Evolutionary conservation across 2,888 invertebrate species (phyloP).

Genomic region (Apotomis betuletana): DNA sequence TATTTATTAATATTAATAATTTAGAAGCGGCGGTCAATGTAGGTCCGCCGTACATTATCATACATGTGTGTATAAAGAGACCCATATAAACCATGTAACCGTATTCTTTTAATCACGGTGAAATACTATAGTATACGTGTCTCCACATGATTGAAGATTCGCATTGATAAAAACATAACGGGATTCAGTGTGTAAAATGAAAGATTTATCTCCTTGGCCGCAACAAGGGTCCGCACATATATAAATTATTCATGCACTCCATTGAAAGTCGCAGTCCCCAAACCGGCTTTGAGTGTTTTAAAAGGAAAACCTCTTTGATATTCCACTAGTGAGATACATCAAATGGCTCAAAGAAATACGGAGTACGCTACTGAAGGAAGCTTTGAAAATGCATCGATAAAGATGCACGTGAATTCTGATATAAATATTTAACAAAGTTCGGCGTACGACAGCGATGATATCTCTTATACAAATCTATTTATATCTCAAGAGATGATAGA

Average conservation of each 20-base stretch:
- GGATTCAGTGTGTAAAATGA: conserved; percentile 68
- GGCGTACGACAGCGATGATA: not conserved
- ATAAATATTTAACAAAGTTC: conserved; percentile 33
- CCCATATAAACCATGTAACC: too few species aligned
- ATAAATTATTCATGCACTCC: conserved; percentile 73
- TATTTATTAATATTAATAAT: too few species aligned
- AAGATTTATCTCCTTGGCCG: conserved; percentile 67
- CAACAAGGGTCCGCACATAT: conserved; percentile 55
- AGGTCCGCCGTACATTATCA: too few species aligned
- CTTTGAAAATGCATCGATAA: conserved; percentile 40
- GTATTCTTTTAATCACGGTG: too few species aligned
- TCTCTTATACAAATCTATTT: not conserved
- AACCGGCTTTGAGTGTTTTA: conserved; percentile 67
- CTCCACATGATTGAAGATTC: conserved; percentile 58
- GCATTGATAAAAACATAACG: conserved; percentile 71
- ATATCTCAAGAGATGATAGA: too few species aligned
- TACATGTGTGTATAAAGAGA: too few species aligned
- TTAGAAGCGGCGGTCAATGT: too few species aligned
- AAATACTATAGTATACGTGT: conserved; percentile 43
- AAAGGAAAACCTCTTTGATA: conserved; percentile 66
- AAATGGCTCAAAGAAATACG: conserved; percentile 55
- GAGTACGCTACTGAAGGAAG: conserved; percentile 43
- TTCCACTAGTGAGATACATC: conserved; percentile 55
- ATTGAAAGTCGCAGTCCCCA: conserved; percentile 68
- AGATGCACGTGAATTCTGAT: conserved; percentile 34